Evolutionary conservation across 2,888 invertebrate genomes (phyloP), one percentile per base, ranked within the genome.

Genomic region (Loripinus fragilis): DNA sequence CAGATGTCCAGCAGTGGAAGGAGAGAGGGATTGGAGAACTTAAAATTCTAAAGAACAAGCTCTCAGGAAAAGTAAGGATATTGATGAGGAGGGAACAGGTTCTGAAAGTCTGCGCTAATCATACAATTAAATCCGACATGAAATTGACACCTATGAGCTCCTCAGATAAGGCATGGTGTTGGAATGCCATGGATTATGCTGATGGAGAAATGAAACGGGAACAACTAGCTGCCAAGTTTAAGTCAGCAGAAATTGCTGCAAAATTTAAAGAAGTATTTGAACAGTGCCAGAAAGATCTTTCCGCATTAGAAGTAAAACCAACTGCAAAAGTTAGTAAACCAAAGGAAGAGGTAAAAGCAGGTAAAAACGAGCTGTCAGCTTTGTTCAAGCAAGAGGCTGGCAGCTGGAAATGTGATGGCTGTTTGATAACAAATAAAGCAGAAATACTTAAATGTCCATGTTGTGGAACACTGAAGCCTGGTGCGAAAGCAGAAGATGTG

Each of bases 91-190:
- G 98, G 74, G 98, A 98, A 86, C 97, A 97, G 93, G 96, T 97
- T 0, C 95, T 96, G 81, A 98, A 98, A 93, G 95, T 98, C 60
- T 98, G 98, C 94, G 98, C 98, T 15, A 98, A 98, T 94, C 98
- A 98, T 92, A 95, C 95, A 87, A 95, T 98, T 33, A 95, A 95
- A 0, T 93, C 95, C 0, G 96, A 97, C 84, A 96, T 98, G 95
- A 95, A 95, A 86, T 94, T 98, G n/a, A 94, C 95, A 30, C 95
- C 95, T 0, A 95, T 96, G 95, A 79, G 81, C 1, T 73, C 86
- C 8, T 90, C 95, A 88, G 92, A 93, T 64, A 96, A 96, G 88
- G 96, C 96, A 12, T 92, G 91, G 91, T 92, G 92, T 77, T 94
- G 93, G 93, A 82, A 87, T 38, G 93, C 93, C 15, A 86, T 88